These are phyloP conservation scores for Cavia porcellus DNA, from an alignment of 2,113 vertebrate species.

Conservation along the genomic window DNA sequence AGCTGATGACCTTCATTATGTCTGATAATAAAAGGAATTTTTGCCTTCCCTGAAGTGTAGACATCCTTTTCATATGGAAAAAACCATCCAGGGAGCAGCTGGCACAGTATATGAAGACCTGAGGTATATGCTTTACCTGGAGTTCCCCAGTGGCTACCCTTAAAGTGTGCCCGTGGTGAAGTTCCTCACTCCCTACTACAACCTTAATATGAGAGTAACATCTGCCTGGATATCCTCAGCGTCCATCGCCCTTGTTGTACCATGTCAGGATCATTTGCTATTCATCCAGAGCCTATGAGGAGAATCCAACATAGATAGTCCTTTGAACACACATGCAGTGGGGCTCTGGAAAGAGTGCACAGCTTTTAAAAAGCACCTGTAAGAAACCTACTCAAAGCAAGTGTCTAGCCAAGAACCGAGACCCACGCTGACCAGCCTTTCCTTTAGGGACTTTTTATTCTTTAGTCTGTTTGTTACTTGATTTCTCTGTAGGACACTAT, in stretches of 20 bases:
- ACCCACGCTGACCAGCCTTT: background rate
- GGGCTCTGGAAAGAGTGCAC: constrained; percentile 84
- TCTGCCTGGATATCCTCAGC: constrained; percentile 96
- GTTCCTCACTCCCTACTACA: constrained; percentile 95
- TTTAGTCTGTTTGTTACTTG: background rate
- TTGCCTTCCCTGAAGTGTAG: background rate
- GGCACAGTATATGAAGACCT: constrained; percentile 92
- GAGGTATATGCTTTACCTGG: constrained; percentile 93
- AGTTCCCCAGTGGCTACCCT: constrained; percentile 96
- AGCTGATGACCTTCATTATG: background rate
- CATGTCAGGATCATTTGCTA: constrained; percentile 93
- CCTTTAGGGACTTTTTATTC: background rate
- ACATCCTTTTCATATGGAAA: constrained; percentile 82
- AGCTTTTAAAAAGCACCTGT: constrained; percentile 83
- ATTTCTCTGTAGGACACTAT: background rate
- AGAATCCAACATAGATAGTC: constrained; percentile 87
- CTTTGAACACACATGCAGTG: constrained; percentile 87
- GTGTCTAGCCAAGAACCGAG: constrained; percentile 82
- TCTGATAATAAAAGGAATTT: background rate
- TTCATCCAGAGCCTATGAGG: constrained; percentile 91
- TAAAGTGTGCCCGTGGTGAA: constrained; percentile 94
- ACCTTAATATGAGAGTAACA: constrained; percentile 97
- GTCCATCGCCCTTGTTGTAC: constrained; percentile 91
- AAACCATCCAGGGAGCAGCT: constrained; percentile 89
- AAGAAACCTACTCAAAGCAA: constrained; percentile 82